A percentile compares a stretch with the other conserved stretches of the same genome.
Conservation (phyloP, 2,888 invertebrate genomes). For the Hypomecis atomaria region DNA sequence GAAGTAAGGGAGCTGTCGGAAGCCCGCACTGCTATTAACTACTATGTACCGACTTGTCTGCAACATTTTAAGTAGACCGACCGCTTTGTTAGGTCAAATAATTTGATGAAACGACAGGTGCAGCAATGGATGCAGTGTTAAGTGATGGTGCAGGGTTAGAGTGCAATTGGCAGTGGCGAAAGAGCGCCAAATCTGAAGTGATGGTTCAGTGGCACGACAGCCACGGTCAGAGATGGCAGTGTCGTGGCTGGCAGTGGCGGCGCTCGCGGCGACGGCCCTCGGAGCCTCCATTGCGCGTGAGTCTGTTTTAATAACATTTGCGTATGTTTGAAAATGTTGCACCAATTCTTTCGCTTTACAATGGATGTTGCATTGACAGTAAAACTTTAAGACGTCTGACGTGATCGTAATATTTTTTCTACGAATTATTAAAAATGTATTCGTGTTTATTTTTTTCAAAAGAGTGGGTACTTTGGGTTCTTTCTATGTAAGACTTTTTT, state of each 20-base stretch:
- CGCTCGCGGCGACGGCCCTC: constrained; percentile 71
- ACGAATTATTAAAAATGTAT: too few species aligned
- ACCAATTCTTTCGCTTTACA: not conserved
- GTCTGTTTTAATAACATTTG: constrained; percentile 48
- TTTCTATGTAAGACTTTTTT: too few species aligned
- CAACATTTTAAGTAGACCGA: constrained; percentile 43
- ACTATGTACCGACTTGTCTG: constrained; percentile 40
- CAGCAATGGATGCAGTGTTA: constrained; percentile 26
- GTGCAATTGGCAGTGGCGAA: constrained; percentile 66
- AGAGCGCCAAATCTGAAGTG: constrained; percentile 68
- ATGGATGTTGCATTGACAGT: not conserved
- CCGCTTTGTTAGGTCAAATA: constrained; percentile 17
- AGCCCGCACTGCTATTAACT: constrained; percentile 63
- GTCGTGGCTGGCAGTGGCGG: constrained; percentile 69
- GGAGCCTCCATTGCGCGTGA: constrained; percentile 78
- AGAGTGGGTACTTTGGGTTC: too few species aligned
- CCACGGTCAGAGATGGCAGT: constrained; percentile 72
- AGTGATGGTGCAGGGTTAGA: constrained; percentile 36
- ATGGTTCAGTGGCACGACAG: constrained; percentile 70
- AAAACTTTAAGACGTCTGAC: too few species aligned
- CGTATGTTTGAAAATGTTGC: constrained; percentile 1
- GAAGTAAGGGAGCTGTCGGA: constrained; percentile 68
- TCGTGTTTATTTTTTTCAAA: too few species aligned
- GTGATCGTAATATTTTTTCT: too few species aligned
- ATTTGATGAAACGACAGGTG: not conserved